These are phyloP conservation scores for Ceratina australensis DNA, from an alignment of 1,140 invertebrate genomes.

Conservation along the genomic window DNA sequence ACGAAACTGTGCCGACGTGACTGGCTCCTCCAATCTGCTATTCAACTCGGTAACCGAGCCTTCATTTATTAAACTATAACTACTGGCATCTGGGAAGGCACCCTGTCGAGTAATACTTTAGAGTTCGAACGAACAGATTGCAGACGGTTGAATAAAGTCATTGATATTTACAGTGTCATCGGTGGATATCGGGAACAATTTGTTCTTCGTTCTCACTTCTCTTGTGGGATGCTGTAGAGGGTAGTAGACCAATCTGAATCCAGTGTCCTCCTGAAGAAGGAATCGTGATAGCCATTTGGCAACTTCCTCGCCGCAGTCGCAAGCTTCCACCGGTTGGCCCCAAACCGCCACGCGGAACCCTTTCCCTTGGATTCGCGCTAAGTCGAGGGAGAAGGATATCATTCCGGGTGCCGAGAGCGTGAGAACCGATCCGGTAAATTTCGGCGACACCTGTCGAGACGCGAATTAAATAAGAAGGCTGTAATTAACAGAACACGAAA, in stretches of 20 bases:
- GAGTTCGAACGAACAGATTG: background rate
- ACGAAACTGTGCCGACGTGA: slow-evolving; percentile 82
- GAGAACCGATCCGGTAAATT: slow-evolving; percentile 74
- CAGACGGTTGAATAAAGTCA: background rate
- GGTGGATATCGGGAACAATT: slow-evolving; percentile 63
- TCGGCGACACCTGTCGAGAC: slow-evolving; percentile 71
- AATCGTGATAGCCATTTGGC: slow-evolving; percentile 83
- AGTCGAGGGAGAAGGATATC: slow-evolving; percentile 78
- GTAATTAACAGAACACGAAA: no score
- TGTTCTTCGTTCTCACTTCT: slow-evolving; percentile 63
- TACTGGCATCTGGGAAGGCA: slow-evolving; percentile 81
- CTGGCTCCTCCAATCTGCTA: slow-evolving; percentile 78
- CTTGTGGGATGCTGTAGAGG: slow-evolving; percentile 76
- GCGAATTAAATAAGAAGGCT: no score
- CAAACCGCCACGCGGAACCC: slow-evolving; percentile 77
- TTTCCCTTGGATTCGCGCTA: slow-evolving; percentile 77
- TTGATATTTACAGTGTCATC: slow-evolving; percentile 66
- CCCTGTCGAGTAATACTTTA: slow-evolving; percentile 74
- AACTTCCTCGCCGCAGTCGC: slow-evolving; percentile 83
- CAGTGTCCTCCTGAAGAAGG: slow-evolving; percentile 80
- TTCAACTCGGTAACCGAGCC: slow-evolving; percentile 84
- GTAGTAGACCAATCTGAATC: slow-evolving; percentile 82
- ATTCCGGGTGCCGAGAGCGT: slow-evolving; percentile 78
- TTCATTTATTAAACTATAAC: slow-evolving; percentile 83
- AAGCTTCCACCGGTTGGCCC: slow-evolving; percentile 77